Percentiles rank a stretch among this genome's conserved stretches.
Evolutionary conservation across 1,140 invertebrate genomes (phyloP).

Genomic region (Zaprionus kolodkinae): DNA sequence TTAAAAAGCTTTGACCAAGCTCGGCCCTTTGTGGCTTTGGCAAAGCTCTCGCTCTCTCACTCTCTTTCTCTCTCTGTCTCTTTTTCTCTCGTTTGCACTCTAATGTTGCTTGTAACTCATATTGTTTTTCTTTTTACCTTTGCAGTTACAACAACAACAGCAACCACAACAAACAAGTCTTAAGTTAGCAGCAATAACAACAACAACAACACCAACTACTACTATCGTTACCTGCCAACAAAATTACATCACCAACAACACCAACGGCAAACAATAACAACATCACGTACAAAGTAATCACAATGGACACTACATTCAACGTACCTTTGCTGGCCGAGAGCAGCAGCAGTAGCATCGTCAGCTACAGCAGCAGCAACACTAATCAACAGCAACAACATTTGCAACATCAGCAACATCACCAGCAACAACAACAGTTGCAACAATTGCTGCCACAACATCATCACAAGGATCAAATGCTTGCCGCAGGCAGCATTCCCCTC

Average conservation of each 20-base stretch:
- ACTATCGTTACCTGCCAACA: conserved; percentile 61
- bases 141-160: conserved; percentile 23
- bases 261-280: conserved; percentile 5
- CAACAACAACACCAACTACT: conserved; percentile 22
- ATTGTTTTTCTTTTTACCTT: conserved; percentile 32
- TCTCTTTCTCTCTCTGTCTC: not conserved
- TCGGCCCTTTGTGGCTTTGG: not conserved
- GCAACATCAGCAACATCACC: conserved; percentile 38
- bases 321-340: conserved; percentile 72
- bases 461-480: conserved; percentile 82
- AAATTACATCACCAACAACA: conserved; percentile 40
- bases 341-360: conserved; percentile 51
- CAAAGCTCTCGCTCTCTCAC: not conserved
- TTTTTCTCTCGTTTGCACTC: not conserved
- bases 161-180: conserved; percentile 18
- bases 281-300: conserved; percentile 61
- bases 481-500: conserved; percentile 65
- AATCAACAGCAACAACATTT: conserved; percentile 28
- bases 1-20: conserved; percentile 24
- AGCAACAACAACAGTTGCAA: conserved; percentile 49
- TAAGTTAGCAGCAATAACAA: conserved; percentile 20
- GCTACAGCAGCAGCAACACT: conserved; percentile 49
- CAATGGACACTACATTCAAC: conserved; percentile 72
- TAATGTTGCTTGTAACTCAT: not conserved
- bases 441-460: conserved; percentile 59